Base-by-base conservation (phyloP, 2,888 invertebrate species). In the Dorcus hopei region DNA sequence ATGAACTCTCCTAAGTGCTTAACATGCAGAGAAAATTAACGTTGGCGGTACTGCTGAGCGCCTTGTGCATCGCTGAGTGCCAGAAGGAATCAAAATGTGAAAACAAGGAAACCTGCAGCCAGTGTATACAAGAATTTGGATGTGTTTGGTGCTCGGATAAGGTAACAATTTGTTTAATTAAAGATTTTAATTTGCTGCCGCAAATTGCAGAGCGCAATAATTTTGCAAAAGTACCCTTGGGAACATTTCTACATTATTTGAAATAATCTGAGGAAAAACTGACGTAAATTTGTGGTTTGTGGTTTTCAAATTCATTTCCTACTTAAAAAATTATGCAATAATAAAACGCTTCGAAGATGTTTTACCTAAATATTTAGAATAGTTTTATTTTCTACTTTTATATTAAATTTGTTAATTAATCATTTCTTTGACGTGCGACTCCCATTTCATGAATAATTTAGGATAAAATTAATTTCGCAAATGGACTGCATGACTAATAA, bases 91-190 rank as follows among this genome's bases (percentile, higher is more conserved):
- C 49, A 19, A 52, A 55, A 51, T 67, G 67, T 52, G 54, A 38
- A 9, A 61, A 49, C 33, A 61, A 61, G 43, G 58, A 61, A 45
- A 63, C 42, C 40, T 83, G 83, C 64, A 67, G 72, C 16, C 75
- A 73, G 14, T 83, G 83, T 61, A 74, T 82, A 41, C 78, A 77
- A 65, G 78, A 79, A 41, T 68, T 75, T 1, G 74, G 70, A 41
- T 83, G 83, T 69, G 73, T 76, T 55, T 83, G 83, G 83, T 83
- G 83, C 65, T 74, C 76, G 0, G 67, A 70, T 49, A 69, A 70
- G 68, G 74, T 64, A 61, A 51, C 45, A 52, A 49, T 50, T 50
- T n/a, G 3, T 9, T 52, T 9, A 52, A 8, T 9, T 23, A 53
- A 42, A 19, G 19, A 41, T 1, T 23, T 39, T 52, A 11, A 40